Percentiles rank a stretch among this genome's conserved stretches.
Evolutionary conservation across 2,888 invertebrate genomes (phyloP).

Genomic region (Ecliptopera silaceata): DNA sequence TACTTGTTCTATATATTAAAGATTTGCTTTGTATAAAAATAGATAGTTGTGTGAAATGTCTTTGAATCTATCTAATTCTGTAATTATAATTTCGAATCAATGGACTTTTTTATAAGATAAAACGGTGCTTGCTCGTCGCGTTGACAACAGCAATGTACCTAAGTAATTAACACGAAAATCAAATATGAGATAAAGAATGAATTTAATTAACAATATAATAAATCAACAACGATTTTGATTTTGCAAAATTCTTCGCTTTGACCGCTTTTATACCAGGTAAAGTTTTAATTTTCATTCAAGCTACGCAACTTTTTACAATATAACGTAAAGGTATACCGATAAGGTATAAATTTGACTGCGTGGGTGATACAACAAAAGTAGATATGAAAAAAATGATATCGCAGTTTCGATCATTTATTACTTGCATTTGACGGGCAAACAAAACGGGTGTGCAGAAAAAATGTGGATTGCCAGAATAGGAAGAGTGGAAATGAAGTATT

Average conservation of each 20-base stretch:
- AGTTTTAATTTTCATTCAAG: slow-evolving; percentile 45
- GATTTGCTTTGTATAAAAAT: too few species aligned
- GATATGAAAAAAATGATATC: slow-evolving; percentile 74
- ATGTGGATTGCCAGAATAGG: slow-evolving; percentile 64
- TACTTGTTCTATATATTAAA: too few species aligned
- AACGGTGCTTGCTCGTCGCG: too few species aligned
- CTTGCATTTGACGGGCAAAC: slow-evolving; percentile 75
- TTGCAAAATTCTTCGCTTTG: slow-evolving; percentile 36
- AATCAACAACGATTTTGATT: slow-evolving; percentile 3
- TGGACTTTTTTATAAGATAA: too few species aligned
- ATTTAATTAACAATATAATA: neutral
- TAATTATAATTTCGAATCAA: too few species aligned
- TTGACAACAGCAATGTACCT: too few species aligned
- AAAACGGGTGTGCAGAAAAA: slow-evolving; percentile 67
- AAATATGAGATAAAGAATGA: neutral
- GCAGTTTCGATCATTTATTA: slow-evolving; percentile 80
- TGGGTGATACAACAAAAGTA: slow-evolving; percentile 39
- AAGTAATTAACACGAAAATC: too few species aligned
- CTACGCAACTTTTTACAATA: slow-evolving; percentile 4
- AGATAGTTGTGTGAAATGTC: too few species aligned
- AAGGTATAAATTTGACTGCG: slow-evolving; percentile 38
- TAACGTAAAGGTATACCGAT: neutral
- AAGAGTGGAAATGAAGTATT: slow-evolving; percentile 77
- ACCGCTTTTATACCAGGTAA: slow-evolving; percentile 63
- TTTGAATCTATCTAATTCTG: too few species aligned